Evolutionary conservation across 2,797 vertebrate genomes (phyloP).

Genomic region (Sphenopsis melanotis): DNA sequence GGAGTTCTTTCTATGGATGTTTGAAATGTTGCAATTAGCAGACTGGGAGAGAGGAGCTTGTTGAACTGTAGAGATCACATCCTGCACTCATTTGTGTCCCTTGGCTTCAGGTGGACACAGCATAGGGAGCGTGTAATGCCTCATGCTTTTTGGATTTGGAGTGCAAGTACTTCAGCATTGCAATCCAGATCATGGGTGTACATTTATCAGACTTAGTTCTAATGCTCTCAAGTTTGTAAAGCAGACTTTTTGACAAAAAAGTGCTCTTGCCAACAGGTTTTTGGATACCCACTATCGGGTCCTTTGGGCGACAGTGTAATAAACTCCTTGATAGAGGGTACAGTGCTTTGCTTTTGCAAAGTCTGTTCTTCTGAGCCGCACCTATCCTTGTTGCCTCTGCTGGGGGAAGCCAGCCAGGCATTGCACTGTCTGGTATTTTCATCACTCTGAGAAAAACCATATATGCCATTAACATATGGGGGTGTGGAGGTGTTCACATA

Average conservation of each 20-base stretch:
- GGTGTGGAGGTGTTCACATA: fast-evolving
- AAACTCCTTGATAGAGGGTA: not conserved
- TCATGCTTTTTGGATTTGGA: not conserved
- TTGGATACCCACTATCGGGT: not conserved
- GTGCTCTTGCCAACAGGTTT: not conserved
- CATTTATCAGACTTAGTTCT: not conserved
- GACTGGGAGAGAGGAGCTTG: not conserved
- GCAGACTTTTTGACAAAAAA: not conserved
- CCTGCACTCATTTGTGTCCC: not conserved
- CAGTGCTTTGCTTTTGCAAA: not conserved
- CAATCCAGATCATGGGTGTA: not conserved
- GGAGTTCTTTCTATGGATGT: not conserved
- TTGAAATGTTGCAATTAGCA: not conserved
- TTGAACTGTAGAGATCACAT: not conserved
- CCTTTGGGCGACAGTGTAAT: not conserved
- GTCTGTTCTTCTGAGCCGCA: fast-evolving
- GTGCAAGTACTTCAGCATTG: not conserved
- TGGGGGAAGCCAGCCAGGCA: not conserved
- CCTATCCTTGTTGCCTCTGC: not conserved
- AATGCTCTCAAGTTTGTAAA: not conserved
- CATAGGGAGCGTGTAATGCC: not conserved
- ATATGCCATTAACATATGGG: fast-evolving
- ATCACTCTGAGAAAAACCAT: not conserved
- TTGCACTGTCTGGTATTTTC: not conserved
- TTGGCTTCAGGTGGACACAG: not conserved